Evolutionary conservation across 2,113 vertebrate genomes (phyloP).

Genomic region (Psilopsiagon aurifrons): DNA sequence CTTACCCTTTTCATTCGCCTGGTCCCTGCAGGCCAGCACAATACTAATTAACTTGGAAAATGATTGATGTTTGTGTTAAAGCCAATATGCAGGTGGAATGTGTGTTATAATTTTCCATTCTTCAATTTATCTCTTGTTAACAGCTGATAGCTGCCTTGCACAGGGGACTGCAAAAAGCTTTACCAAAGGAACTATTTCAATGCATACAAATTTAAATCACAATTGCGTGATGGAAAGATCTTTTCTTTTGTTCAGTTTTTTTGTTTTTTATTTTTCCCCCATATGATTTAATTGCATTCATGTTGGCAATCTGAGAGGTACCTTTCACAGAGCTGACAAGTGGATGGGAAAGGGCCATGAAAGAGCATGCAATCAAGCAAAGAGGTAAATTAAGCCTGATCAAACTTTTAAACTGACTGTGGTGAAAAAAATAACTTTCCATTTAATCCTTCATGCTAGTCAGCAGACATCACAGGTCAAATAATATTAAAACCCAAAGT

Average conservation of each 20-base stretch:
- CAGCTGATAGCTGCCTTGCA: conserved; percentile 44
- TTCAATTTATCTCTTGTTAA: conserved; percentile 69
- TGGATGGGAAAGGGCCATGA: not conserved
- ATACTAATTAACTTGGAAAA: conserved; percentile 63
- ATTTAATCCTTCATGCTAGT: not conserved
- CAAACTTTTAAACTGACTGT: not conserved
- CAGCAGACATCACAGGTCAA: not conserved
- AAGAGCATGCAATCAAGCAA: not conserved
- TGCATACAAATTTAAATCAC: conserved; percentile 58
- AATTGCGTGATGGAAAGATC: conserved; percentile 28
- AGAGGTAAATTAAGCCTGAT: not conserved
- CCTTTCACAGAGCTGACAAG: conserved; percentile 22
- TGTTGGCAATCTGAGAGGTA: not conserved
- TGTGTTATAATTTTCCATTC: conserved; percentile 54
- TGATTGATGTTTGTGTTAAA: conserved; percentile 66
- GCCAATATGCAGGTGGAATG: conserved; percentile 45
- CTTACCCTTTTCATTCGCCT: conserved; percentile 44
- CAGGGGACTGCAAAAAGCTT: conserved; percentile 19
- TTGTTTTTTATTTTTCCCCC: not conserved
- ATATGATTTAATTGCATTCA: not conserved
- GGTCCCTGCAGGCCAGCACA: conserved; percentile 37
- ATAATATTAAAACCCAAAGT: not conserved
- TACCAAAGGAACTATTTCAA: conserved; percentile 53
- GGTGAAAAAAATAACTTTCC: not conserved
- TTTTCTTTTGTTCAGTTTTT: conserved; percentile 41